These are phyloP conservation scores for Bubo bubo DNA, from an alignment of 2,113 vertebrate genomes.

Conservation along the genomic window DNA sequence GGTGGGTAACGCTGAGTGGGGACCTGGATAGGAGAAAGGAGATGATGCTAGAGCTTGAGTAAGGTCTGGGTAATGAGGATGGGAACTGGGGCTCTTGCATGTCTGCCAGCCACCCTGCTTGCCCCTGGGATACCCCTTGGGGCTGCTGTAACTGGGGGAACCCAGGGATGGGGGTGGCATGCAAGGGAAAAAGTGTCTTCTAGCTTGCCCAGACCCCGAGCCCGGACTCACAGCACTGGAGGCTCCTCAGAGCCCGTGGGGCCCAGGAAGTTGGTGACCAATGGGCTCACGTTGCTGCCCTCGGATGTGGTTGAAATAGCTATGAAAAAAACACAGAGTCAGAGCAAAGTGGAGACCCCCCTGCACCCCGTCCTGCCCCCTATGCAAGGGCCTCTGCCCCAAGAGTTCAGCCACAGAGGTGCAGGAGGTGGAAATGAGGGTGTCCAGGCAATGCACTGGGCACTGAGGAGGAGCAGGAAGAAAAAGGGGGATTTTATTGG, in stretches of 20 bases:
- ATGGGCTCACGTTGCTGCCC: accelerated
- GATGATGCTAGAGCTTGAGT: not conserved
- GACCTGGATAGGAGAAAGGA: not conserved
- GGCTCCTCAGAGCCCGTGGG: not conserved
- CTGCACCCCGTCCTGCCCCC: accelerated
- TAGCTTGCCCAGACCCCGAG: accelerated
- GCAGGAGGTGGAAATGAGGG: not conserved
- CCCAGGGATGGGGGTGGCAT: not conserved
- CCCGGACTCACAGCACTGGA: not conserved
- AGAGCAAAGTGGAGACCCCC: not conserved
- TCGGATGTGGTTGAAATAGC: not conserved
- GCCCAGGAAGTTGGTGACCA: too few relatives aligned
- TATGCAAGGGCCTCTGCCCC: accelerated
- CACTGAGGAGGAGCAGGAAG: not conserved
- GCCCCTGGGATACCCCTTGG: not conserved
- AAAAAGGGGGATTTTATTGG: not conserved
- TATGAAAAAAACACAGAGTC: not conserved
- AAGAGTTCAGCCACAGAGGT: not conserved
- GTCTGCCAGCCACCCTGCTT: not conserved
- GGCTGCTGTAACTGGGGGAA: not conserved
- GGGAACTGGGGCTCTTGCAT: not conserved
- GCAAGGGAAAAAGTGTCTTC: not conserved
- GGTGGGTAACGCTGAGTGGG: not conserved
- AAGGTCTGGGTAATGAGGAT: not conserved
- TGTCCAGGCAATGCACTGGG: not conserved